Conservation (phyloP, 2,113 vertebrate genomes). For the Gila orcuttii region DNA sequence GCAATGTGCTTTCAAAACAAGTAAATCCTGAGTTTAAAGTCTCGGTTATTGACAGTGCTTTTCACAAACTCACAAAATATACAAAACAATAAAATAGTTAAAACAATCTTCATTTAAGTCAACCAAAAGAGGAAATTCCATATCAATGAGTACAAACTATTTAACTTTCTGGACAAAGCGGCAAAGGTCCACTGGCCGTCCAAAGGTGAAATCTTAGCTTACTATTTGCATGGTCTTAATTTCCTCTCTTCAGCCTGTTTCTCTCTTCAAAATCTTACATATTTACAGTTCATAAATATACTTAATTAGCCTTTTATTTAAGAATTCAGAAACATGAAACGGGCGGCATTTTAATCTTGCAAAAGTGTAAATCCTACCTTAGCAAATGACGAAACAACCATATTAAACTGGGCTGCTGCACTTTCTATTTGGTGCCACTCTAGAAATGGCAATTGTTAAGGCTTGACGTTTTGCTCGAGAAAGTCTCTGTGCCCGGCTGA, state of each 20-base stretch:
- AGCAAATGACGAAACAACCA: slow-evolving; percentile 72
- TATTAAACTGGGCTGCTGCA: slow-evolving; percentile 60
- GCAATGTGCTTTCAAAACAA: slow-evolving; percentile 78
- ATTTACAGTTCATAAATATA: slow-evolving; percentile 86
- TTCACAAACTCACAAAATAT: slow-evolving; percentile 67
- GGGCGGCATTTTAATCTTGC: slow-evolving; percentile 61
- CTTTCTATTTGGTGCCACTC: slow-evolving; percentile 48
- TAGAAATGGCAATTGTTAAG: slow-evolving; percentile 93
- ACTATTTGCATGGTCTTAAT: slow-evolving; percentile 36
- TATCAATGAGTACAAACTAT: slow-evolving; percentile 58
- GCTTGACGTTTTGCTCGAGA: slow-evolving; percentile 85
- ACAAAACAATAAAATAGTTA: slow-evolving; percentile 69
- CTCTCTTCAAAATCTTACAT: slow-evolving; percentile 70
- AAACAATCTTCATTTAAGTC: slow-evolving; percentile 69
- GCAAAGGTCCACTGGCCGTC: slow-evolving; percentile 45
- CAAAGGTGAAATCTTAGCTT: slow-evolving; percentile 49
- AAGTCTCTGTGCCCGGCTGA: slow-evolving; percentile 77
- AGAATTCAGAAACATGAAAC: slow-evolving; percentile 54
- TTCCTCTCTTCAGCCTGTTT: slow-evolving; percentile 46
- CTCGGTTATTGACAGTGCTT: slow-evolving; percentile 75
- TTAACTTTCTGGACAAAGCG: slow-evolving; percentile 69
- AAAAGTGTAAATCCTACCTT: slow-evolving; percentile 82
- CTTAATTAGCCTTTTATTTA: slow-evolving; percentile 57
- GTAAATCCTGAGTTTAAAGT: slow-evolving; percentile 83
- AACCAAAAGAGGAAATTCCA: slow-evolving; percentile 56